These are phyloP conservation scores for Anser cygnoides DNA, from an alignment of 2,113 vertebrate genomes.

Conservation along the genomic window DNA sequence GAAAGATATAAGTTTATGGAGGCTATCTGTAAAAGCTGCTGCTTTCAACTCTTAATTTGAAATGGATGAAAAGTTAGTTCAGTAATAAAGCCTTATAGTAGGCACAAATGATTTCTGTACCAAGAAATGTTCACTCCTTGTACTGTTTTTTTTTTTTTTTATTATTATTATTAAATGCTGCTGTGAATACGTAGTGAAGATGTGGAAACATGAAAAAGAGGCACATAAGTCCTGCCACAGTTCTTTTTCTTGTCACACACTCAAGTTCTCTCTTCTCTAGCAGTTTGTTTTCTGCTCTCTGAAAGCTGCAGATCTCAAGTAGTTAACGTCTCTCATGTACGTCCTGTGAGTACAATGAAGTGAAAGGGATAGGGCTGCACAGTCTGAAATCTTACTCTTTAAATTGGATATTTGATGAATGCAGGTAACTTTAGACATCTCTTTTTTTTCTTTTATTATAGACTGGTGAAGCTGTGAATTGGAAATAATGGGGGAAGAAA, in stretches of 20 bases:
- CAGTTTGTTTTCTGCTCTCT: neutral
- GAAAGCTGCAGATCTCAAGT: neutral
- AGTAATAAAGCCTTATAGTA: neutral
- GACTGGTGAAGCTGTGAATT: neutral
- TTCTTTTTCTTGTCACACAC: neutral
- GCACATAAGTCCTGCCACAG: accelerated
- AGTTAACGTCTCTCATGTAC: neutral
- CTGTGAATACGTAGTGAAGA: neutral
- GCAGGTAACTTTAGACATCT: neutral
- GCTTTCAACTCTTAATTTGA: neutral
- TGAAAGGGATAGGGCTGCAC: neutral
- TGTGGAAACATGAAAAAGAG: neutral
- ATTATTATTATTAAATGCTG: neutral
- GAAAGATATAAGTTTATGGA: neutral
- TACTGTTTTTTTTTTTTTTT: neutral
- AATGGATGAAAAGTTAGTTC: neutral
- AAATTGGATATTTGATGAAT: neutral
- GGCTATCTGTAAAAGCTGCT: neutral
- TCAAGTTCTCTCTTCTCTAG: neutral
- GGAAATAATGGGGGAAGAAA: neutral
- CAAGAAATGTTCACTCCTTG: neutral
- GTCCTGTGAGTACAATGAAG: neutral
- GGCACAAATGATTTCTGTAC: neutral
- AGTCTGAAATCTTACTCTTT: neutral
- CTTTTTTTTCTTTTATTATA: neutral